A percentile compares a stretch with the other conserved stretches of the same genome.
phyloP scores from a whole-genome alignment of 1,140 invertebrate species.

The Conus betulinus region DNA sequence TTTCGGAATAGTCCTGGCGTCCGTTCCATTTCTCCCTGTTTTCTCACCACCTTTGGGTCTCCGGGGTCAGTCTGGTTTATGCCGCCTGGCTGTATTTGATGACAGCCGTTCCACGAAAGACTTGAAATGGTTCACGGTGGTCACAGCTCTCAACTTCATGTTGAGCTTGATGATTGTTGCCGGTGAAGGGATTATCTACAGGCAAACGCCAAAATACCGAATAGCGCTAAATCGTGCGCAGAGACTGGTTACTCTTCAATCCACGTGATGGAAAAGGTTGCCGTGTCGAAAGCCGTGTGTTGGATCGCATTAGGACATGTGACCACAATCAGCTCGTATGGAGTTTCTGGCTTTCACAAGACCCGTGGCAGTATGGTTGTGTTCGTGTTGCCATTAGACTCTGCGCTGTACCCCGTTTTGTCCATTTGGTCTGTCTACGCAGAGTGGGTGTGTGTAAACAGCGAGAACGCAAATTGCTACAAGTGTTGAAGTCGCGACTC shows the following conservation, averaged over 20 bases:
- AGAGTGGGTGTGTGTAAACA: background rate
- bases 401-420: background rate
- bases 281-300: background rate
- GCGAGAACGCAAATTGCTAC: background rate
- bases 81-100: background rate
- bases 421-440: background rate
- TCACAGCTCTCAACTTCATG: constrained; percentile 45
- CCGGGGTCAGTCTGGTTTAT: background rate
- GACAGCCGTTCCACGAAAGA: background rate
- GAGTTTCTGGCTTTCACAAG: background rate
- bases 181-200: constrained; percentile 47
- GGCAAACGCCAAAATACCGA: constrained; percentile 23
- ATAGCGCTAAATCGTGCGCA: background rate
- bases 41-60: background rate
- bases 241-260: constrained; percentile 8
- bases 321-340: background rate
- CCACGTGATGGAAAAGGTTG: background rate
- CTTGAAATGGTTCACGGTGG: constrained; percentile 40
- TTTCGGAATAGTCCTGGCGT: constrained; percentile 38
- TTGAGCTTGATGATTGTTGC: constrained; percentile 27
- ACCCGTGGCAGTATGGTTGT: background rate
- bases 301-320: background rate
- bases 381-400: background rate
- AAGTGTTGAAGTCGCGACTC: background rate
- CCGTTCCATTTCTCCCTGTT: background rate